Conservation (phyloP, 2,888 invertebrate species). For the Osmoderma eremita region DNA sequence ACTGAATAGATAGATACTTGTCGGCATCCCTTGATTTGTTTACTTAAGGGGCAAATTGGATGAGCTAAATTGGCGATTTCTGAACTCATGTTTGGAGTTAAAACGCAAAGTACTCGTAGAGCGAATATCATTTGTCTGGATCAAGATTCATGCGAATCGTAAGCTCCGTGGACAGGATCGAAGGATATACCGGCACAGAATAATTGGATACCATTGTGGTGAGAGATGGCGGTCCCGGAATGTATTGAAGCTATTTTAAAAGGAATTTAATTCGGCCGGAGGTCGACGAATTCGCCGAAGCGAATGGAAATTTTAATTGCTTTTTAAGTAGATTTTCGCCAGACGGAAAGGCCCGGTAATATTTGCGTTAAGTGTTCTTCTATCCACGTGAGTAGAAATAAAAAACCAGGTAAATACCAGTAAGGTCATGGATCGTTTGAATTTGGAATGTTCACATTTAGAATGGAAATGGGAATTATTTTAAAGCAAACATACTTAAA, state of each 20-base stretch:
- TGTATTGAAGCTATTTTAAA: constrained; percentile 38
- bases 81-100: background rate
- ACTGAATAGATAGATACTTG: too few species aligned
- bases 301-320: constrained; percentile 33
- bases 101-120: background rate
- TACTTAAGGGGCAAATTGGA: constrained; percentile 25
- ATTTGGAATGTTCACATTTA: too few species aligned
- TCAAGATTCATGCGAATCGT: constrained; percentile 19
- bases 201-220: constrained; percentile 37
- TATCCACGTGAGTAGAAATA: too few species aligned
- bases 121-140: constrained; percentile 20
- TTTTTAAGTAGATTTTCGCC: constrained; percentile 33
- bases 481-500: too few species aligned
- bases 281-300: constrained; percentile 25
- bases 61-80: constrained; percentile 9
- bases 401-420: too few species aligned
- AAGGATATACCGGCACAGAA: constrained; percentile 31
- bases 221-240: constrained; percentile 29
- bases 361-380: constrained; percentile 7
- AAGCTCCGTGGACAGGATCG: constrained; percentile 9
- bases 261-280: constrained; percentile 33
- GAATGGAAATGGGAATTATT: too few species aligned
- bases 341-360: constrained; percentile 7
- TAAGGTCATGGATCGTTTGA: too few species aligned
- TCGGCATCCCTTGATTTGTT: constrained; percentile 13